Evolutionary conservation across 2,797 vertebrate genomes (phyloP), one percentile per base, ranked within the genome.

Genomic region (Valencia hispanica): DNA sequence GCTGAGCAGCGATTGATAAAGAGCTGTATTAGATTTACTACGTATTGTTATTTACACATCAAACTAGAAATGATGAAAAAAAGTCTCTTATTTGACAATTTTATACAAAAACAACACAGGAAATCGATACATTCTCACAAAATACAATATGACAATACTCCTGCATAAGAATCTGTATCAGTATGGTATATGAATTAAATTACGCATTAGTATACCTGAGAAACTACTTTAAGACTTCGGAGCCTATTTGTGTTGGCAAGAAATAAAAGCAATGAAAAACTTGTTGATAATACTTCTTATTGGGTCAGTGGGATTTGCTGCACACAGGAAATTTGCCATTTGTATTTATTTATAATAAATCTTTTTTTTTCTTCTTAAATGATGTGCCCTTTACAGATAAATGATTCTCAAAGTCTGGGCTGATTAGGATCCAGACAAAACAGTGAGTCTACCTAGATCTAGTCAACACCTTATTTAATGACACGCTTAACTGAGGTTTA

Each of bases 1-100:
- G 50, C 95, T 96, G 88, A 70, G 27, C 27, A 10, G 22, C 48
- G 69, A 77, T 15, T 66, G 0, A 79, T 34, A 79, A 74, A 70
- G 20, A 22, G 39, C 14, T 18, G 36, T 39, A 1, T 17, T 47
- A 22, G 41, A 72, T 48, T 25, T n/a, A 50, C 63, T 71, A 66
- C 12, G 10, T 65, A 4, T 43, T 79, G 5, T 43, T n/a, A 25
- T n/a, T 66, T 43, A 25, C 2, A 66, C n/a, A n/a, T 11, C 2
- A 66, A 14, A n/a, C 22, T 55, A 55, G 22, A 55, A n/a, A n/a
- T n/a, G n/a, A n/a, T n/a, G n/a, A n/a, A n/a, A n/a, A 45, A 43
- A 43, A 11, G n/a, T 27, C 10, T 27, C 10, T 55, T 27, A 55
- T 55, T 25, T n/a, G 2, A 55, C 3, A 55, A 30, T 11, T 2